Evolutionary conservation across 2,888 invertebrate species (phyloP), one percentile per base, ranked within the genome.

Genomic region (Thereva unica): DNA sequence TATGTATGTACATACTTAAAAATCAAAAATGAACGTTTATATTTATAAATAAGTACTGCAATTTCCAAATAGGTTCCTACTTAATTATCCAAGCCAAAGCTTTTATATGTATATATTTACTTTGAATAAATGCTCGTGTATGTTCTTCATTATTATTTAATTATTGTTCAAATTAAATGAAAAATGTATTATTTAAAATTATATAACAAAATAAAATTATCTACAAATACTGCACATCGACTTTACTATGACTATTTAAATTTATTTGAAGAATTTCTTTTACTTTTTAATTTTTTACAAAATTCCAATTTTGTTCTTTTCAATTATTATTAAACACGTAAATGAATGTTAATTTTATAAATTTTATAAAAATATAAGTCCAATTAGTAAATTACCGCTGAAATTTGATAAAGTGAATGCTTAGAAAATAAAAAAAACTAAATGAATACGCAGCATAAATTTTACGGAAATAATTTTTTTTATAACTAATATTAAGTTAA

Each of bases 151-250:
- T 23, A 23, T 23, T 23, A 38, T 38, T 35, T 9, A 9, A 53
- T 53, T 53, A 37, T 53, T 52, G 3, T 44, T 8, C 8, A 44
- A 44, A 44, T 44, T 34, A 55, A 41, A 12, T 41, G 38, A 55
- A 10, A 55, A 12, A 50, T n/a, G 34, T 50, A 50, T 34, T 34
- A 50, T 50, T 50, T 23, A 5, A 23, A 50, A 9, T 47, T 6
- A 52, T 6, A 52, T 6, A 52, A 52, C 52, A 35, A 35, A 52
- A 42, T n/a, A 23, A 59, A 38, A 9, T 59, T 63, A 38, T 66
- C 61, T 67, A 66, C 67, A 69, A 69, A 69, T 67, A 69, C 69
- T 69, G 69, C 69, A 69, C 69, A 69, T 69, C 69, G 69, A 69
- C 69, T 69, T 67, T 47, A 64, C 64, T 64, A 23, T 23, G 23